Conservation (phyloP, 2,113 vertebrate genomes). For the Pogonocichla stellata region DNA sequence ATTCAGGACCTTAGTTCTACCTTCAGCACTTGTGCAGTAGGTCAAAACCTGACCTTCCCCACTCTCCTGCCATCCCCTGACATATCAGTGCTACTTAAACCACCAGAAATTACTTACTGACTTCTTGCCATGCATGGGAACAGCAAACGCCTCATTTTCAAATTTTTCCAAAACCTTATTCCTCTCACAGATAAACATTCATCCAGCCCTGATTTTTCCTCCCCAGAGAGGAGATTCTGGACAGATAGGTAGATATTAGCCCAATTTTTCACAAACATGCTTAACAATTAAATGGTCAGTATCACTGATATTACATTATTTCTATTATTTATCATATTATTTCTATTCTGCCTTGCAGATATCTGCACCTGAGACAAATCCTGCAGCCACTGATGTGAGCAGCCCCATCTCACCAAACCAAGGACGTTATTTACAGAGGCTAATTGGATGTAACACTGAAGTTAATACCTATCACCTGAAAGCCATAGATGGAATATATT, state of each 20-base stretch:
- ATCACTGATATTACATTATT: not conserved
- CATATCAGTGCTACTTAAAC: not conserved
- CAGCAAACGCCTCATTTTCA: not conserved
- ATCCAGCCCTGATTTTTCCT: not conserved
- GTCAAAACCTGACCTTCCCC: not conserved
- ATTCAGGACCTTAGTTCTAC: not conserved
- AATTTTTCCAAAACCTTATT: not conserved
- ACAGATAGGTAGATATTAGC: not conserved
- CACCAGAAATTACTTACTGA: not conserved
- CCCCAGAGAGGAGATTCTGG: not conserved
- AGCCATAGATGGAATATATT: not conserved
- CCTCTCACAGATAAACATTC: not conserved
- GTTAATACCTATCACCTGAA: not conserved
- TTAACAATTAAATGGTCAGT: not conserved
- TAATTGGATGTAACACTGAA: not conserved
- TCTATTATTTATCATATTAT: not conserved
- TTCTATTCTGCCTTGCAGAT: not conserved
- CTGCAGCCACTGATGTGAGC: not conserved
- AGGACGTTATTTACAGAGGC: not conserved
- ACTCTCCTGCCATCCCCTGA: not conserved
- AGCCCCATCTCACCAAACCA: not conserved
- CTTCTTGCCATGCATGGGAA: not conserved
- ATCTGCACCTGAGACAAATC: not conserved
- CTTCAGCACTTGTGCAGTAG: not conserved
- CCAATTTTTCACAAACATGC: not conserved